Evolutionary conservation across 1,140 invertebrate species (phyloP).

Genomic region (Drosophila biarmipes): DNA sequence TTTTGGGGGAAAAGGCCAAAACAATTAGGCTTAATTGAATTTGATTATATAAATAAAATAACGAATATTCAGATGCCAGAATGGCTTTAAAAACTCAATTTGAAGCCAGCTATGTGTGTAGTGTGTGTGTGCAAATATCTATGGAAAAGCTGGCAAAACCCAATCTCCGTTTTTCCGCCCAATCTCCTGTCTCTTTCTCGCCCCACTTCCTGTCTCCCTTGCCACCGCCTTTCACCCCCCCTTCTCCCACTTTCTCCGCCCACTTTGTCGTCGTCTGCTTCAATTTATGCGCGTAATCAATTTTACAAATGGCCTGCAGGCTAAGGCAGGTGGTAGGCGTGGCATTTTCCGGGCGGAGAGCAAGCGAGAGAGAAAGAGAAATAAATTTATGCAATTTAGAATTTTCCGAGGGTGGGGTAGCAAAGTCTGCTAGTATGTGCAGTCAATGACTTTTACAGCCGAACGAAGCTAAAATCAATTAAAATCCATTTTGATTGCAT

Average conservation of each 20-base stretch:
- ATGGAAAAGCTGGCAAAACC: slow-evolving; percentile 28
- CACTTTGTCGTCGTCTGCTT: slow-evolving; percentile 67
- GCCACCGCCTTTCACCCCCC: neutral
- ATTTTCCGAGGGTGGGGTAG: slow-evolving; percentile 49
- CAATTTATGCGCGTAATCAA: slow-evolving; percentile 83
- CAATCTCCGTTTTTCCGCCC: slow-evolving; percentile 21
- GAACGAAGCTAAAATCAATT: slow-evolving; percentile 71
- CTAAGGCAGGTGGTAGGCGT: slow-evolving; percentile 61
- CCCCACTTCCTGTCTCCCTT: neutral
- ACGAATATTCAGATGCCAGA: slow-evolving; percentile 7
- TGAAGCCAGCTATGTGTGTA: slow-evolving; percentile 39
- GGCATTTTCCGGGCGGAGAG: slow-evolving; percentile 39
- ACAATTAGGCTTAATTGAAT: slow-evolving; percentile 75
- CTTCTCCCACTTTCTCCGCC: slow-evolving; percentile 1
- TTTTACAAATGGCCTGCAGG: slow-evolving; percentile 81
- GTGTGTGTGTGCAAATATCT: neutral
- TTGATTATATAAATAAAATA: slow-evolving; percentile 53
- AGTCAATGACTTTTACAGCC: slow-evolving; percentile 70
- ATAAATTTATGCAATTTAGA: slow-evolving; percentile 83
- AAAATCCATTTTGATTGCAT: slow-evolving; percentile 78
- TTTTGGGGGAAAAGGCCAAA: slow-evolving; percentile 16
- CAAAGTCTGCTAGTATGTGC: slow-evolving; percentile 35
- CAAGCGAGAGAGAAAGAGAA: slow-evolving; percentile 19
- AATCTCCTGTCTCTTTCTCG: neutral
- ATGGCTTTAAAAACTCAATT: slow-evolving; percentile 52